Percentiles rank a stretch among this genome's conserved stretches.
phyloP scores from a whole-genome alignment of 2,113 vertebrate species.

The Rutilus rutilus region DNA sequence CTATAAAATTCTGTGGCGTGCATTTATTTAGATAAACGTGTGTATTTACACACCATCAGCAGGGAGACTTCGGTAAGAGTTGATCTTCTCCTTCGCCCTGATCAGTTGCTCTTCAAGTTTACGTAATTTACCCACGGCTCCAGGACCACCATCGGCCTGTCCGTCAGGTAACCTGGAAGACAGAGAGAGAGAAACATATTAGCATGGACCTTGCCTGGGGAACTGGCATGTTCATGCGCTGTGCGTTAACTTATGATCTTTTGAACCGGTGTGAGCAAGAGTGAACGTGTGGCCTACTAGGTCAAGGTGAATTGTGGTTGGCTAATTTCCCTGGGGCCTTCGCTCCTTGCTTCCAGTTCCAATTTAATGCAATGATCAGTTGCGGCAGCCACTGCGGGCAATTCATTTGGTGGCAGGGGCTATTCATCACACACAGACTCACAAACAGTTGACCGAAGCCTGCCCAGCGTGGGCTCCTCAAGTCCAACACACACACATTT shows the following conservation, averaged over 20 bases:
- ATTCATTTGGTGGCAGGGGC: slow-evolving; percentile 53
- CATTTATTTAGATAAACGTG: background rate
- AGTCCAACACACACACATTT: slow-evolving; percentile 24
- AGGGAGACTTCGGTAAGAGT: slow-evolving; percentile 82
- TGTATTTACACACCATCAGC: slow-evolving; percentile 75
- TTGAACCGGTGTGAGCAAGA: slow-evolving; percentile 15
- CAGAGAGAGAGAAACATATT: background rate
- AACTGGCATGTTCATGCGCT: background rate
- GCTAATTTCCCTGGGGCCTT: slow-evolving; percentile 53
- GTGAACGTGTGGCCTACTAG: slow-evolving; percentile 23
- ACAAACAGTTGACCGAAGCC: slow-evolving; percentile 38
- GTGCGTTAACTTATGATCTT: background rate
- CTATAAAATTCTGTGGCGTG: background rate
- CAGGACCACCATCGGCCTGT: slow-evolving; percentile 79
- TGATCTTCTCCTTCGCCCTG: slow-evolving; percentile 92
- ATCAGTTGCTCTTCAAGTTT: slow-evolving; percentile 86
- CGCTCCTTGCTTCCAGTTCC: slow-evolving; percentile 29
- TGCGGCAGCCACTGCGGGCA: slow-evolving; percentile 44
- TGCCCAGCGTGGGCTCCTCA: background rate
- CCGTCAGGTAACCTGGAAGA: slow-evolving; percentile 86
- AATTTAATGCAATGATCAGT: slow-evolving; percentile 57
- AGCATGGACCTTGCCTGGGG: background rate
- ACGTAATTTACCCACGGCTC: slow-evolving; percentile 80
- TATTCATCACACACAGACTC: slow-evolving; percentile 53
- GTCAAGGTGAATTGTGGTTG: slow-evolving; percentile 50